phyloP scores from a whole-genome alignment of 2,888 invertebrate genomes.

The Caenorhabditis drosophilae region DNA sequence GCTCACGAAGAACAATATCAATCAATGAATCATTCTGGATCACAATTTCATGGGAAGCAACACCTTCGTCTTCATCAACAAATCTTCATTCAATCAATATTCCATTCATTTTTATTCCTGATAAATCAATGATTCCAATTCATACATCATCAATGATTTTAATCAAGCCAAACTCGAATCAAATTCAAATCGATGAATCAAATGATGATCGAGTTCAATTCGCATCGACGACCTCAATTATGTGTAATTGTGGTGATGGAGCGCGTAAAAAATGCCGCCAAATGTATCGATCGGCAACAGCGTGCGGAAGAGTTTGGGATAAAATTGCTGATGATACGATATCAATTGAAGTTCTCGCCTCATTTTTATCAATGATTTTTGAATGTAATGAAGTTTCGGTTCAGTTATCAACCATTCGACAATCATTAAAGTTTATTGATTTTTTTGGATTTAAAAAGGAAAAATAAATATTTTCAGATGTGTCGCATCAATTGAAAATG shows the following conservation, averaged over 20 bases:
- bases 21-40: constrained; percentile 46
- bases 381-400: constrained; percentile 33
- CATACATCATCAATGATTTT: constrained; percentile 23
- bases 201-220: constrained; percentile 7
- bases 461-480: constrained; percentile 11
- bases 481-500: constrained; percentile 35
- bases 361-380: constrained; percentile 34
- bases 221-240: constrained; percentile 20
- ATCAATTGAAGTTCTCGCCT: constrained; percentile 38
- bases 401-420: constrained; percentile 13
- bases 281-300: constrained; percentile 32
- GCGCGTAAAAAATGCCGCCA: constrained; percentile 23
- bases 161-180: constrained; percentile 1
- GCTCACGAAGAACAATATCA: constrained; percentile 18
- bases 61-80: background rate
- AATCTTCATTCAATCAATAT: constrained; percentile 18
- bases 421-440: constrained; percentile 10
- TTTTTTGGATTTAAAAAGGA: background rate
- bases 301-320: constrained; percentile 42
- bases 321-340: constrained; percentile 49
- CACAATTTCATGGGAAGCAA: constrained; percentile 15
- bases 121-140: constrained; percentile 10
- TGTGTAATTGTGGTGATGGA: constrained; percentile 43
- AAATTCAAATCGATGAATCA: background rate
- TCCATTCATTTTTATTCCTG: constrained; percentile 33